Evolutionary conservation across 1,140 invertebrate genomes (phyloP).

Genomic region (Lysiphlebus fabarum): DNA sequence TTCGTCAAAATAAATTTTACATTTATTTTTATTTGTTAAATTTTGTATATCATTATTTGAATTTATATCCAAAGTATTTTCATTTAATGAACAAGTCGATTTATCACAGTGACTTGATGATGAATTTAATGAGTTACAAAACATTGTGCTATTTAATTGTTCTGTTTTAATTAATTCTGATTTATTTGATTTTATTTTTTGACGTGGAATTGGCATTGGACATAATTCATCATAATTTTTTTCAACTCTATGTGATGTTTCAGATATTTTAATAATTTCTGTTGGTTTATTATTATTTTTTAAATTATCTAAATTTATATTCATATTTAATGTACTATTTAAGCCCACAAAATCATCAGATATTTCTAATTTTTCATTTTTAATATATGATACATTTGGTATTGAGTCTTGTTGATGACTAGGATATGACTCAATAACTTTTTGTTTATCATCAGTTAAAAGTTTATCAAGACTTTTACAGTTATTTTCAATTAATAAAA

Average conservation of each 20-base stretch:
- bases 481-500: conserved; percentile 48
- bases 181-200: conserved; percentile 13
- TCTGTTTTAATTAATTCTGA: conserved; percentile 12
- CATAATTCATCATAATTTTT: conserved; percentile 29
- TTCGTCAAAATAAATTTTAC: conserved; percentile 47
- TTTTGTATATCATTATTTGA: conserved; percentile 33
- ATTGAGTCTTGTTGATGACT: neutral
- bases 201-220: conserved; percentile 27
- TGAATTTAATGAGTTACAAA: conserved; percentile 7
- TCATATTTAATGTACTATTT: too few species aligned
- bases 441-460: conserved; percentile 50
- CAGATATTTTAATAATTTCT: conserved; percentile 18
- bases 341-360: neutral
- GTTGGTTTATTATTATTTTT: conserved; percentile 7
- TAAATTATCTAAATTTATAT: neutral
- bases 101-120: conserved; percentile 23
- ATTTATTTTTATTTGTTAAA: conserved; percentile 45
- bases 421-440: conserved; percentile 20
- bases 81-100: conserved; percentile 34
- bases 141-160: conserved; percentile 7
- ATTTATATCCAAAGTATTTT: conserved; percentile 15
- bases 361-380: neutral
- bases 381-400: neutral
- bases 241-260: conserved; percentile 25
- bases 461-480: conserved; percentile 70